Base-by-base conservation (phyloP, 2,888 invertebrate genomes). In the Perithous albicinctus region DNA sequence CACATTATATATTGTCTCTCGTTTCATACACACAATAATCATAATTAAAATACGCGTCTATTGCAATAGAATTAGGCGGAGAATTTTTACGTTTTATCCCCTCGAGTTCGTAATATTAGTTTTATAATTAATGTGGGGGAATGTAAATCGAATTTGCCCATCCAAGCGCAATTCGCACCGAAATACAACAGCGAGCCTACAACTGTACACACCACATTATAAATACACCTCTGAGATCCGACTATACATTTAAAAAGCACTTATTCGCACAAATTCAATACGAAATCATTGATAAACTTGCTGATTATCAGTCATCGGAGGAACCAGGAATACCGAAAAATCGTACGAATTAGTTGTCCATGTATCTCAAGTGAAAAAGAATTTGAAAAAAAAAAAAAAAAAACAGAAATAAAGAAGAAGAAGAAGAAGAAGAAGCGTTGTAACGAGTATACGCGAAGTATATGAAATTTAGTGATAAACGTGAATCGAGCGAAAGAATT, bases 231-330 rank as follows among this genome's bases (percentile, higher is more conserved):
- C n/a, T 41, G 12, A 63, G 23, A 63, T 63, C 18, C 41, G 63
- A 63, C 20, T 61, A 38, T 41, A 61, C n/a, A 74, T 59, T n/a
- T n/a, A n/a, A n/a, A 74, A 81, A 70, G 72, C 78, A 81, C 75
- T 67, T 63, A 63, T 81, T 67, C 78, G 83, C 83, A 83, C 83
- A 83, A 83, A 83, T 56, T 66, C 32, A 15, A 32, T 38, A 78
- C 66, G 51, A 73, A n/a, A 70, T 51, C 48, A 61, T n/a, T 66
- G 20, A 41, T 38, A 63, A 54, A 67, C 54, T 32, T 67, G 59
- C 23, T 15, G 67, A 67, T 76, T 46, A 38, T 2, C 15, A 32
- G 29, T 59, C n/a, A 51, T 54, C n/a, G 23, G 12, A 18, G n/a
- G 15, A 32, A 20, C 43, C 29, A 43, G 18, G 59, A n/a, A 72